Evolutionary conservation across 2,797 vertebrate genomes (phyloP).

Genomic region (Peromyscus melanophrys): DNA sequence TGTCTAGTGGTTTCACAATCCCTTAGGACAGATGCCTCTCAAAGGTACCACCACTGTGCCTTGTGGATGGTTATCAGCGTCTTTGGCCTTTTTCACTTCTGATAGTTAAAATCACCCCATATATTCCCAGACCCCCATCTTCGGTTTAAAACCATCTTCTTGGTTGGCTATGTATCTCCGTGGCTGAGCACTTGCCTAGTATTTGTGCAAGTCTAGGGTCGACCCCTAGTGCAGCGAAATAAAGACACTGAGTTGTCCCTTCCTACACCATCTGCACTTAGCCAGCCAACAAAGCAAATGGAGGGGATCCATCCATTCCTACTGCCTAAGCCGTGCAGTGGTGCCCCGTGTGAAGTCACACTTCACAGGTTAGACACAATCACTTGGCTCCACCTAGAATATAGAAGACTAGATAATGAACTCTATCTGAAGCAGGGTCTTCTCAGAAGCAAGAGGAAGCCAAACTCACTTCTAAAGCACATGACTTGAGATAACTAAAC

Average conservation of each 20-base stretch:
- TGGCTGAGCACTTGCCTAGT: neutral
- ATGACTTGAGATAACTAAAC: neutral
- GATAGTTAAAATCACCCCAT: neutral
- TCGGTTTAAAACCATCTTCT: neutral
- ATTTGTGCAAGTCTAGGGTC: neutral
- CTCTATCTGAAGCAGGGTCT: neutral
- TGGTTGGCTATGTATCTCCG: neutral
- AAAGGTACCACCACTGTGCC: neutral
- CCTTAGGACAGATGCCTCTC: neutral
- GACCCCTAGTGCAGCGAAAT: too few species aligned
- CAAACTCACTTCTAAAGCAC: neutral
- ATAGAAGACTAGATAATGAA: neutral
- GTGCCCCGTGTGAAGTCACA: neutral
- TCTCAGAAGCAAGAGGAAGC: neutral
- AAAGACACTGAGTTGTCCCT: neutral
- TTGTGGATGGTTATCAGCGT: neutral
- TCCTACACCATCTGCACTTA: neutral
- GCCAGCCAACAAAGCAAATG: neutral
- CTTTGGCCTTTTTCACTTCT: too few species aligned
- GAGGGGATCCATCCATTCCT: rapidly evolving
- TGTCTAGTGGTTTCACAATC: too few species aligned
- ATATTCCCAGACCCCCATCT: too few species aligned
- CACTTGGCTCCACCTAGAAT: neutral
- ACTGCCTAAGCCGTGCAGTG: neutral
- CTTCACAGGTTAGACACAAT: neutral